phyloP scores from a whole-genome alignment of 2,888 invertebrate species.

The Drosophila siamana region DNA sequence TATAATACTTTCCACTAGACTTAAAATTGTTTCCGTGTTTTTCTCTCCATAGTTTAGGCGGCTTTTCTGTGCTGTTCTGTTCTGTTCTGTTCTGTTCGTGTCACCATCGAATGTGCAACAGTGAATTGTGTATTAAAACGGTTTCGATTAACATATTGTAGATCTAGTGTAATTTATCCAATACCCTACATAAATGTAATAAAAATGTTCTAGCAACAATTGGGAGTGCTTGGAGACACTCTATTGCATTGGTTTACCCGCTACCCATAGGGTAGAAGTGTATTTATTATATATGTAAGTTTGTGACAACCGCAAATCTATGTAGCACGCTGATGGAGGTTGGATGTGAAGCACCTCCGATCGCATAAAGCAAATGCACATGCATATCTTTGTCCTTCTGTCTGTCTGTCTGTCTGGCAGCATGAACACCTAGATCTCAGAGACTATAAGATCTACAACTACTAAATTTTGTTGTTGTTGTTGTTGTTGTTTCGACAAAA shows the following conservation, averaged over 20 bases:
- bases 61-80: background rate
- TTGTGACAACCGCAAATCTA: background rate
- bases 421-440: background rate
- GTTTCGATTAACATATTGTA: background rate
- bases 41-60: slow-evolving; percentile 20
- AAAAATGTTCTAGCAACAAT: slow-evolving; percentile 1
- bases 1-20: slow-evolving; percentile 1
- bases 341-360: no score
- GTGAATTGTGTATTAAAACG: background rate
- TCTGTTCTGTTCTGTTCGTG: no score
- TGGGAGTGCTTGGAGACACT: background rate
- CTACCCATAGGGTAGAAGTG: background rate
- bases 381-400: no score
- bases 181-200: slow-evolving; percentile 1
- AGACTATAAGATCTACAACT: background rate
- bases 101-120: slow-evolving; percentile 1
- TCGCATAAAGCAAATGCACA: no score
- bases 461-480: background rate
- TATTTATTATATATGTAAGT: background rate
- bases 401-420: background rate
- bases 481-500: no score
- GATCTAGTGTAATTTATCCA: slow-evolving; percentile 2
- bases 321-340: background rate
- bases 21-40: slow-evolving; percentile 13
- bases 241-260: background rate